A percentile compares a stretch with the other conserved stretches of the same genome.
phyloP scores from a whole-genome alignment of 1,140 invertebrate genomes.

The Nebria ingens region DNA sequence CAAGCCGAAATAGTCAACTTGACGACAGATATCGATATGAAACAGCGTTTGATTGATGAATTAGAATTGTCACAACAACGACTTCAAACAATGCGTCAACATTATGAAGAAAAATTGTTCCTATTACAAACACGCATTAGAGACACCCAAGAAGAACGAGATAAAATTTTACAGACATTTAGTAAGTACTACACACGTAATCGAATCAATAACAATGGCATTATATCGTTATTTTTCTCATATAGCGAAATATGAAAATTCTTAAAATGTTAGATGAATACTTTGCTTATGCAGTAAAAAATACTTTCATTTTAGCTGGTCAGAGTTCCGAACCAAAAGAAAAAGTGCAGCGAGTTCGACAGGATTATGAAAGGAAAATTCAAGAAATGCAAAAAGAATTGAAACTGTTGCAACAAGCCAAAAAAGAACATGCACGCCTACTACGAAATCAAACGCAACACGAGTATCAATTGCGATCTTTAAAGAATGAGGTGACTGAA shows the following conservation, averaged over 20 bases:
- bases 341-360: conserved; percentile 74
- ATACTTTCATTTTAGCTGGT: neutral
- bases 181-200: conserved; percentile 32
- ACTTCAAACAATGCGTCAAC: conserved; percentile 69
- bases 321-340: conserved; percentile 50
- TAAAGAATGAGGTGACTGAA: conserved; percentile 71
- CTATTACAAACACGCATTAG: conserved; percentile 79
- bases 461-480: conserved; percentile 66
- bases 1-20: conserved; percentile 66
- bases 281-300: too few relatives aligned
- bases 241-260: too few relatives aligned
- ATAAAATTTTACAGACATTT: conserved; percentile 71
- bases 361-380: conserved; percentile 86
- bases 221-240: neutral
- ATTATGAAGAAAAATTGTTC: conserved; percentile 92
- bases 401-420: conserved; percentile 74
- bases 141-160: conserved; percentile 84
- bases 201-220: conserved; percentile 3
- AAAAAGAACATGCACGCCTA: conserved; percentile 80
- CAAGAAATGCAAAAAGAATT: conserved; percentile 77
- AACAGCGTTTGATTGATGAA: conserved; percentile 88
- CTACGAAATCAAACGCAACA: conserved; percentile 73
- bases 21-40: conserved; percentile 84
- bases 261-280: too few relatives aligned
- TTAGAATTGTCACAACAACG: conserved; percentile 78